Percentiles rank a stretch among this genome's conserved stretches.
phyloP scores from a whole-genome alignment of 2,888 invertebrate genomes.

The Dexiosoma caninum region DNA sequence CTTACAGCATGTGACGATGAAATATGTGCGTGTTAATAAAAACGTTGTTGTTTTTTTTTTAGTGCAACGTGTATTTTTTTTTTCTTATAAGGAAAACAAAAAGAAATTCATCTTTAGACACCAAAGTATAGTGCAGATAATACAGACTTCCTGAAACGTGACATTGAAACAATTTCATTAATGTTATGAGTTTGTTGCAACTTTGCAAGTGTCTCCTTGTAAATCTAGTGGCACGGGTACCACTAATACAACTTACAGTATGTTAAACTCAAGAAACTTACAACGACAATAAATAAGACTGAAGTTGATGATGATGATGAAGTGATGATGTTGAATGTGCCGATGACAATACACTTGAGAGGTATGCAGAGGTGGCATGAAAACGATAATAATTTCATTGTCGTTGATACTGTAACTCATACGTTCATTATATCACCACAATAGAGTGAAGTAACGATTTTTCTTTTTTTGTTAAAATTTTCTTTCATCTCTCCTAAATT shows the following conservation, averaged over 20 bases:
- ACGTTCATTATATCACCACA: constrained; percentile 31
- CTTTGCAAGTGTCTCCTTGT: constrained; percentile 38
- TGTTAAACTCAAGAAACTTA: constrained; percentile 3
- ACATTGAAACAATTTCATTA: constrained; percentile 64
- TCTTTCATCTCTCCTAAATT: not conserved
- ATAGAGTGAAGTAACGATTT: constrained; percentile 25
- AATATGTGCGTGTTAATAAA: constrained; percentile 2
- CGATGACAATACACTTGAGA: not conserved
- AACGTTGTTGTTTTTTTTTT: not conserved
- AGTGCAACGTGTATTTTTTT: constrained; percentile 16
- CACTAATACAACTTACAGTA: not conserved
- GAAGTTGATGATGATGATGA: not conserved
- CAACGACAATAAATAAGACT: constrained; percentile 34
- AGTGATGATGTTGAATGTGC: not conserved
- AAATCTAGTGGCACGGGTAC: constrained; percentile 26
- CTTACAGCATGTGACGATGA: constrained; percentile 13
- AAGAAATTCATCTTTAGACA: constrained; percentile 22
- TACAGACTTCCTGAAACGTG: constrained; percentile 62
- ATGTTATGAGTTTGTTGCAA: constrained; percentile 55
- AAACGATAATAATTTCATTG: constrained; percentile 36
- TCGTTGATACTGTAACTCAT: constrained; percentile 40
- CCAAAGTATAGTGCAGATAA: constrained; percentile 18
- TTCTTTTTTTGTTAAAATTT: not conserved
- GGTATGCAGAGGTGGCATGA: not conserved
- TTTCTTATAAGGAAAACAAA: not conserved